These are phyloP conservation scores for Philhelius pedissequus DNA, from an alignment of 2,888 invertebrate species.

Conservation along the genomic window DNA sequence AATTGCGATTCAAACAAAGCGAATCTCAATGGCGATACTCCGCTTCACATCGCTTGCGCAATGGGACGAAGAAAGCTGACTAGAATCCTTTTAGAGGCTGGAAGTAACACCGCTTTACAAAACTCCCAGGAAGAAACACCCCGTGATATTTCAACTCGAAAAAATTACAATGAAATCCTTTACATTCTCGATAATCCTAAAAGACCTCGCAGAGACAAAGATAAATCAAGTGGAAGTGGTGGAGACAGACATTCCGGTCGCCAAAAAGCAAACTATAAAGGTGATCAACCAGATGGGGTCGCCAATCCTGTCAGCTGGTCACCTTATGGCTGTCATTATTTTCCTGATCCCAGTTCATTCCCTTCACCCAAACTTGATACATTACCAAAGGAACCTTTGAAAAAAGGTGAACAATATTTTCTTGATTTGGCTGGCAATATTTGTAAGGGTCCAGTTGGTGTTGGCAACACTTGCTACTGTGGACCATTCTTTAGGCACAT, in stretches of 20 bases:
- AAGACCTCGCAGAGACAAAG: constrained; percentile 71
- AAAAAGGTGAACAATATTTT: constrained; percentile 95
- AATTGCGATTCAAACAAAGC: constrained; percentile 91
- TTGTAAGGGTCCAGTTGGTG: constrained; percentile 96
- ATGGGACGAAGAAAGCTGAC: constrained; percentile 96
- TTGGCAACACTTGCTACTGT: constrained; percentile 95
- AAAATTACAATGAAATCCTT: constrained; percentile 91
- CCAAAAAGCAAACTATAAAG: constrained; percentile 80
- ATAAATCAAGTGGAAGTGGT: constrained; percentile 68
- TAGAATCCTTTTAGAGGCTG: constrained; percentile 92
- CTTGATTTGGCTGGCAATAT: constrained; percentile 96
- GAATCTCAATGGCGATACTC: constrained; percentile 97
- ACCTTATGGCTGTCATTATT: constrained; percentile 95
- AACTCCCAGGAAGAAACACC: constrained; percentile 87
- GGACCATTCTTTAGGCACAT: constrained; percentile 94
- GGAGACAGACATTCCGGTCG: constrained; percentile 75
- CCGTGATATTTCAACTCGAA: constrained; percentile 92
- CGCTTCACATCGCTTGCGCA: constrained; percentile 95
- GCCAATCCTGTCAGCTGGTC: constrained; percentile 84
- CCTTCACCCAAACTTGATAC: constrained; percentile 92
- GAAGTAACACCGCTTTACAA: constrained; percentile 84
- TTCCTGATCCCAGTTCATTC: constrained; percentile 91
- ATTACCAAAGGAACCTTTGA: constrained; percentile 90
- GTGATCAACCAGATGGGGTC: constrained; percentile 74
- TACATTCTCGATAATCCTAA: constrained; percentile 84